Evolutionary conservation across 2,113 vertebrate genomes (phyloP).

Genomic region (Ictalurus punctatus): DNA sequence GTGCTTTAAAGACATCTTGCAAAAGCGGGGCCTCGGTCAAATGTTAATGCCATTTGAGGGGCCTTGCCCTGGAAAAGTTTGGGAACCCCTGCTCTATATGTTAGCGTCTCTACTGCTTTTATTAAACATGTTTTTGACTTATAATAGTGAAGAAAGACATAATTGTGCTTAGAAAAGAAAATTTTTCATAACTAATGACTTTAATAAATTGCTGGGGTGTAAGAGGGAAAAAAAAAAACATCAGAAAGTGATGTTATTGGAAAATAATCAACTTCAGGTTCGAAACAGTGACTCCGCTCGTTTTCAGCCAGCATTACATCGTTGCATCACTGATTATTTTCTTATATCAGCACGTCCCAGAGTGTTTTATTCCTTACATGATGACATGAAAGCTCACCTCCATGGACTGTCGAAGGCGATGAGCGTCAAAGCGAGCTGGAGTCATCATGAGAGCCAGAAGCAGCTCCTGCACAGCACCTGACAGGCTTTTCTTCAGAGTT

Average conservation of each 20-base stretch:
- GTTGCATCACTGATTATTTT: background rate
- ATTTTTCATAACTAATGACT: no score
- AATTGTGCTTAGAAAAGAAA: background rate
- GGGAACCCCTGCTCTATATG: no score
- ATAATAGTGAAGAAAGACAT: background rate
- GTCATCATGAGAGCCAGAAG: constrained; percentile 84
- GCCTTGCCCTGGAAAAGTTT: no score
- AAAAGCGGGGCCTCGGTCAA: no score
- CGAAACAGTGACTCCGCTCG: background rate
- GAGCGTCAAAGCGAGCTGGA: constrained; percentile 78
- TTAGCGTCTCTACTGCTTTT: background rate
- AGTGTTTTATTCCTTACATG: background rate
- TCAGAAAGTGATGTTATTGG: background rate
- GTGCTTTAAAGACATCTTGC: no score
- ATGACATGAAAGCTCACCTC: constrained; percentile 65
- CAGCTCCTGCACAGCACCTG: constrained; percentile 76
- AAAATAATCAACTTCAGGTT: background rate
- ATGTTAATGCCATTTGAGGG: no score
- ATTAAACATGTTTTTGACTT: background rate
- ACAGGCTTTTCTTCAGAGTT: constrained; percentile 80
- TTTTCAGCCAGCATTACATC: background rate
- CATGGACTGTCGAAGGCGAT: constrained; percentile 82
- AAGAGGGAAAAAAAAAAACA: background rate
- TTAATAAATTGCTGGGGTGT: background rate
- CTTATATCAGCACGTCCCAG: background rate